Conservation (phyloP, 2,113 vertebrate genomes). For the Zapus hudsonius region DNA sequence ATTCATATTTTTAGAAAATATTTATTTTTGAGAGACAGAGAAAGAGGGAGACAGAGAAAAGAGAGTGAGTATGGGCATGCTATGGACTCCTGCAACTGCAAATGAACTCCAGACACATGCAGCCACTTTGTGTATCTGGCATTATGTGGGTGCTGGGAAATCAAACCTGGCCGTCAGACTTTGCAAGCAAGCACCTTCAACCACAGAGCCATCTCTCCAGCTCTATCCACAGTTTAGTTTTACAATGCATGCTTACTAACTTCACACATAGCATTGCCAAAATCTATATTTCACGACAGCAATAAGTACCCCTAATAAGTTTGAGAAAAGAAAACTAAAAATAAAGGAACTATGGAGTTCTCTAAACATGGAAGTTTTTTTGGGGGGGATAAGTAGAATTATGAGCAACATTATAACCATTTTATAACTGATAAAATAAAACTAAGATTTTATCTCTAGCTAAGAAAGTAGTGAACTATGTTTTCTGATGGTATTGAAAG, state of each 20-base stretch:
- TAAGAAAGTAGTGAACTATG: conserved; percentile 74
- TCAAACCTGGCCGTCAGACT: too few species aligned
- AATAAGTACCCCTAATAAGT: conserved; percentile 77
- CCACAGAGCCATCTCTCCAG: too few species aligned
- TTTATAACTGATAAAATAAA: conserved; percentile 76
- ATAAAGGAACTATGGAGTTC: conserved; percentile 67
- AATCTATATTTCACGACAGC: conserved; percentile 72
- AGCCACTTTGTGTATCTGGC: too few species aligned
- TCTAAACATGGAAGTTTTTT: conserved; percentile 77
- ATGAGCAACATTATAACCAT: conserved; percentile 80
- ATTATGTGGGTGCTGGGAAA: too few species aligned
- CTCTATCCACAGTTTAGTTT: background rate
- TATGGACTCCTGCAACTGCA: too few species aligned
- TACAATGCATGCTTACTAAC: conserved; percentile 74
- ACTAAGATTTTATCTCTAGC: conserved; percentile 77
- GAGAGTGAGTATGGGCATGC: too few species aligned
- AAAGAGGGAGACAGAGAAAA: too few species aligned
- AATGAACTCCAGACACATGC: too few species aligned
- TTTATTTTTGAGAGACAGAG: too few species aligned
- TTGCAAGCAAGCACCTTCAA: too few species aligned
- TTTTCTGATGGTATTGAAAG: conserved; percentile 72
- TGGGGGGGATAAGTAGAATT: conserved; percentile 75
- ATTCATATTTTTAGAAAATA: background rate
- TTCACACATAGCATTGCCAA: conserved; percentile 73
- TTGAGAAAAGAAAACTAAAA: conserved; percentile 78